Conservation (phyloP, 1,140 invertebrate species). For the Globodera rostochiensis region DNA sequence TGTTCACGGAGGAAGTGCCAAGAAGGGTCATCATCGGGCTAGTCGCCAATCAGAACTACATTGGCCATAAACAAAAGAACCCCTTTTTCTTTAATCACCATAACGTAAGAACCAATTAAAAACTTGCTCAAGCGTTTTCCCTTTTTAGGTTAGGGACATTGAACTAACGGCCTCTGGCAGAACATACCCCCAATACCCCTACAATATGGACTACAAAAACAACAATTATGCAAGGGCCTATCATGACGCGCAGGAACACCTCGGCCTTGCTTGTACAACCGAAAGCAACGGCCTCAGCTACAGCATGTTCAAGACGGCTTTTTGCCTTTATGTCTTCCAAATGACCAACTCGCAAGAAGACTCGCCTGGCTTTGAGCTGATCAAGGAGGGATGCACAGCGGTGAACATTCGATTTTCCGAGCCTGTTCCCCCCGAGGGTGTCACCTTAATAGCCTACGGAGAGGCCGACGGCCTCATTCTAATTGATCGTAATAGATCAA, state of each 20-base stretch:
- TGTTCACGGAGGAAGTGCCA: slow-evolving; percentile 33
- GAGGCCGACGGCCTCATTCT: slow-evolving; percentile 19
- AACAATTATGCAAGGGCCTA: slow-evolving; percentile 27
- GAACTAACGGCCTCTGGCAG: slow-evolving; percentile 11
- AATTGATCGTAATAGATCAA: slow-evolving; percentile 5
- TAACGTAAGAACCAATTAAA: slow-evolving; percentile 1
- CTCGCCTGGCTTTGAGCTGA: slow-evolving; percentile 25
- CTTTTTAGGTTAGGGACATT: slow-evolving; percentile 10
- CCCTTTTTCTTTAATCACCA: slow-evolving; percentile 25
- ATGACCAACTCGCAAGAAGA: slow-evolving; percentile 26
- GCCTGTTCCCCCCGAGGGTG: slow-evolving; percentile 10
- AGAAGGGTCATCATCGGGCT: slow-evolving; percentile 22
- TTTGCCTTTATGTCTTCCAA: slow-evolving; percentile 23
- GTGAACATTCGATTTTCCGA: slow-evolving; percentile 26
- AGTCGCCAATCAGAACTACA: slow-evolving; percentile 5
- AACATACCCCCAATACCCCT: slow-evolving; percentile 1
- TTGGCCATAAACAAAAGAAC: slow-evolving; percentile 15
- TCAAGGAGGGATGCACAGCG: slow-evolving; percentile 21
- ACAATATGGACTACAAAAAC: slow-evolving; percentile 18
- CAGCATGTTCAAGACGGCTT: slow-evolving; percentile 19
- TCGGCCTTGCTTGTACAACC: not conserved
- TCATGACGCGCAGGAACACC: slow-evolving; percentile 3
- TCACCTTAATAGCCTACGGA: slow-evolving; percentile 23
- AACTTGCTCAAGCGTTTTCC: no score
- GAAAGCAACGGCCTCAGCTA: slow-evolving; percentile 14